phyloP scores from a whole-genome alignment of 1,140 invertebrate species.

The Portunus trituberculatus region DNA sequence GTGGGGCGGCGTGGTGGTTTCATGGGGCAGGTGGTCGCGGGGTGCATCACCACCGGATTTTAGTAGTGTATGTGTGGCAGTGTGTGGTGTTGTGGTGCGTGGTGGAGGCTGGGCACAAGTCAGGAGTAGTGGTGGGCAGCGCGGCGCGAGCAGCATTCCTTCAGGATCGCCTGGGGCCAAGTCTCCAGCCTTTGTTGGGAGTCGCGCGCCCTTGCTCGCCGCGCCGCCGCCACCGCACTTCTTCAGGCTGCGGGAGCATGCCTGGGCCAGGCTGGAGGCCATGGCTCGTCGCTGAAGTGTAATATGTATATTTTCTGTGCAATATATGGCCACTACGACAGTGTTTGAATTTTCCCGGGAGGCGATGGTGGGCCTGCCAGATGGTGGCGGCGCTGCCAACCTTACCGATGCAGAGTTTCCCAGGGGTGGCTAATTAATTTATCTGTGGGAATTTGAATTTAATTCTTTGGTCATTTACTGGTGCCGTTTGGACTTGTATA shows the following conservation, averaged over 20 bases:
- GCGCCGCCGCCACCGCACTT: too few species aligned
- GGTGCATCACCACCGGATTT: neutral
- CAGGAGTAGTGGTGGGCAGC: neutral
- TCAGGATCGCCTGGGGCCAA: conserved; percentile 57
- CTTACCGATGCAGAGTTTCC: conserved; percentile 72
- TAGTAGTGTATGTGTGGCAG: neutral
- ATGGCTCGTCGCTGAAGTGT: neutral
- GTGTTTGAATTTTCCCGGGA: conserved; percentile 75
- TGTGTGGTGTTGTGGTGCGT: neutral
- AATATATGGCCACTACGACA: neutral
- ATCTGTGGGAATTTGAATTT: neutral
- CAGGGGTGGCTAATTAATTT: conserved; percentile 56
- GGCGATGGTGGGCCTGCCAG: conserved; percentile 70
- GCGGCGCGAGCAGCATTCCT: conserved; percentile 62
- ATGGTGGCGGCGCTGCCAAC: conserved; percentile 67
- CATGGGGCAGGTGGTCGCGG: neutral
- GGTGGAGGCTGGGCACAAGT: neutral
- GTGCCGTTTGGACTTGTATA: neutral
- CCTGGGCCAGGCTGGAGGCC: neutral
- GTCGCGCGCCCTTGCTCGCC: conserved; percentile 56
- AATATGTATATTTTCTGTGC: neutral
- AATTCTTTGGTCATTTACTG: neutral
- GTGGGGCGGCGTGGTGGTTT: neutral
- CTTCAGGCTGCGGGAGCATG: neutral
- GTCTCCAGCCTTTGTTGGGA: conserved; percentile 70